These are phyloP conservation scores for Drosophila willistoni DNA, from an alignment of 1,140 invertebrate species.

Conservation along the genomic window DNA sequence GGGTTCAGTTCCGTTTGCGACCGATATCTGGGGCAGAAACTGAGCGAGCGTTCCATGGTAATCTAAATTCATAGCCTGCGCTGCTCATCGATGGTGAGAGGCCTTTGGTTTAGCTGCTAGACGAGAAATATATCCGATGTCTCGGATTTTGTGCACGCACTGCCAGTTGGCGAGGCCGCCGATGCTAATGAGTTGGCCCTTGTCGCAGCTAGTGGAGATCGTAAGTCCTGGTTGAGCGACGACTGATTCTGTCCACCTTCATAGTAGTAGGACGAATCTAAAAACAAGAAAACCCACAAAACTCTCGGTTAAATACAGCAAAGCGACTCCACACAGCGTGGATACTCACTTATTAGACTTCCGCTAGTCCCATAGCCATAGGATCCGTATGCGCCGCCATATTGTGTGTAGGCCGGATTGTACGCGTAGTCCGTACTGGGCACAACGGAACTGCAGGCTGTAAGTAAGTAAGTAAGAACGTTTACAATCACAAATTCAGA, in stretches of 20 bases:
- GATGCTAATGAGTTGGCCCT: conserved; percentile 88
- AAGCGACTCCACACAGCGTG: no score
- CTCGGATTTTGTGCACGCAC: conserved; percentile 88
- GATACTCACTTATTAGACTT: conserved; percentile 91
- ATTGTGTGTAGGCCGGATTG: conserved; percentile 90
- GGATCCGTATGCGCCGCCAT: conserved; percentile 88
- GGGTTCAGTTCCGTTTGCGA: conserved; percentile 8
- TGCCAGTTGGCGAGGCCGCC: conserved; percentile 89
- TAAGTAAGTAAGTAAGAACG: conserved; percentile 14
- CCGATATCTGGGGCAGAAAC: neutral
- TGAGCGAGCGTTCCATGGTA: neutral
- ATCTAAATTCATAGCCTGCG: conserved; percentile 6
- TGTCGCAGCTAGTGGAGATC: conserved; percentile 88
- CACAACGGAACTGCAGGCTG: conserved; percentile 86
- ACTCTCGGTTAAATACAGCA: neutral
- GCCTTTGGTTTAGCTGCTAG: conserved; percentile 44
- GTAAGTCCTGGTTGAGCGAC: conserved; percentile 83
- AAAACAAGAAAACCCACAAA: neutral
- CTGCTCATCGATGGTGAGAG: conserved; percentile 1
- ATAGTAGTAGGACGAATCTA: conserved; percentile 88
- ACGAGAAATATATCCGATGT: conserved; percentile 83
- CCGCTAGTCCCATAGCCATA: conserved; percentile 89
- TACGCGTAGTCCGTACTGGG: conserved; percentile 88
- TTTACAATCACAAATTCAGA: neutral
- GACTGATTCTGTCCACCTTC: conserved; percentile 84